Base-by-base conservation (phyloP, 1,140 invertebrate genomes). In the Drosophila nebulosa region DNA sequence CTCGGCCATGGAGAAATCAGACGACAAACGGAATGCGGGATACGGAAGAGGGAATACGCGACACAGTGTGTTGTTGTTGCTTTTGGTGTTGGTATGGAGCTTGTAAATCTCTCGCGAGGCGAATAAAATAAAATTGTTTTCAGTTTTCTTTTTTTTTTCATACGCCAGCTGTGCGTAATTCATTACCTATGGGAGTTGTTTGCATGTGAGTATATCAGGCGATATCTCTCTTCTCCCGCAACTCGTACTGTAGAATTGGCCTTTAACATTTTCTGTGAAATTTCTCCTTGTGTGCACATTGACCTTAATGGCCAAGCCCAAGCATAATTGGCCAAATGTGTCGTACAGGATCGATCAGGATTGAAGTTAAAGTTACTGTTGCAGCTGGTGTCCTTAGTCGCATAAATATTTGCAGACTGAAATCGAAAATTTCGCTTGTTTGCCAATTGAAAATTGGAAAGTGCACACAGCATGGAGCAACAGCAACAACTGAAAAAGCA, bases 111-210 rank as follows among this genome's bases (percentile, higher is more conserved):
- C 88, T 90, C 79, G 72, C 71, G 79, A 74, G 88, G 70, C 74
- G 77, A 77, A 90, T 90, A 90, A 90, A 85, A 90, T 85, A 56
- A 86, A 80, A 86, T 86, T 90, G 74, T 90, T 88, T 74, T 73
- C 70, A 78, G 74, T 90, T 88, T 74, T 73, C 70, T 74, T 69
- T 83, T 69, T 72, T 80, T 79, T 58, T 68, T 24, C 63, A 69
- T 63, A 72, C 39, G 80, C 59, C 79, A 72, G 68, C 80, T 78
- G 73, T 72, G 74, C 61, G 69, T 66, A 78, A 85, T 79, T 78
- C 70, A 80, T 85, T 79, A 79, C 80, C 73, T 77, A 61, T 64
- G 80, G 80, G 80, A 85, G 60, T 79, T 84, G 64, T 77, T 84
- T 84, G 79, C 72, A 70, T 65, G 64, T 51, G 16, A 27, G 36